Conservation (phyloP, 1,140 invertebrate species). For the Calephelis nemesis region DNA sequence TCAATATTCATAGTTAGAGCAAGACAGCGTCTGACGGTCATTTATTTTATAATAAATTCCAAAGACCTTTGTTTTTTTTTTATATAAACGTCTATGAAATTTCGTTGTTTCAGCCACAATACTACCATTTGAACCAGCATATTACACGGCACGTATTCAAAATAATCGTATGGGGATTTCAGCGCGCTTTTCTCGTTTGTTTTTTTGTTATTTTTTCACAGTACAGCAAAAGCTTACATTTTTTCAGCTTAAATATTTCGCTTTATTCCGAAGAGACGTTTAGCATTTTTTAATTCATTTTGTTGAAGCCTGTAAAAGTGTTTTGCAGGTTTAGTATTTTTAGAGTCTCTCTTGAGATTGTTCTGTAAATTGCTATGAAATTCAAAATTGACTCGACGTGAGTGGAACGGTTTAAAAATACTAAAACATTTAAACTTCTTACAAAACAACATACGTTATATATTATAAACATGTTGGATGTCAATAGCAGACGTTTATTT, state of each 20-base stretch:
- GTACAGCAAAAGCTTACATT: constrained; percentile 11
- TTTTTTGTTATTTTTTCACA: constrained; percentile 14
- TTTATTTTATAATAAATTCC: no score
- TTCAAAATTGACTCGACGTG: no score
- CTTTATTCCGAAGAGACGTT: constrained; percentile 2
- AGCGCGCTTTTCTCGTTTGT: background rate
- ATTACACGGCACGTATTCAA: constrained; percentile 7
- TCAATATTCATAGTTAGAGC: no score
- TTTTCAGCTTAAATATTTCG: constrained; percentile 15
- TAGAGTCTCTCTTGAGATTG: no score
- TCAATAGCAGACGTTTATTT: no score
- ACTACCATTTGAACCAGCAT: constrained; percentile 3
- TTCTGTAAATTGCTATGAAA: no score
- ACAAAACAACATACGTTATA: no score
- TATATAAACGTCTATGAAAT: background rate
- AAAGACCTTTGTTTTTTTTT: no score
- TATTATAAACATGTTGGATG: no score
- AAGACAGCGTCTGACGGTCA: no score
- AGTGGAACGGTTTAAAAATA: no score
- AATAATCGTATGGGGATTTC: constrained; percentile 13
- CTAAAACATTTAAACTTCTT: no score
- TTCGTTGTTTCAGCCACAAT: constrained; percentile 3
- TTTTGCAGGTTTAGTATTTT: background rate
- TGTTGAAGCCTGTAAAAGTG: background rate
- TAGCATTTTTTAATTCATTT: constrained; percentile 1